Conservation (phyloP, 1,140 invertebrate genomes). For the Cydia pomonella region DNA sequence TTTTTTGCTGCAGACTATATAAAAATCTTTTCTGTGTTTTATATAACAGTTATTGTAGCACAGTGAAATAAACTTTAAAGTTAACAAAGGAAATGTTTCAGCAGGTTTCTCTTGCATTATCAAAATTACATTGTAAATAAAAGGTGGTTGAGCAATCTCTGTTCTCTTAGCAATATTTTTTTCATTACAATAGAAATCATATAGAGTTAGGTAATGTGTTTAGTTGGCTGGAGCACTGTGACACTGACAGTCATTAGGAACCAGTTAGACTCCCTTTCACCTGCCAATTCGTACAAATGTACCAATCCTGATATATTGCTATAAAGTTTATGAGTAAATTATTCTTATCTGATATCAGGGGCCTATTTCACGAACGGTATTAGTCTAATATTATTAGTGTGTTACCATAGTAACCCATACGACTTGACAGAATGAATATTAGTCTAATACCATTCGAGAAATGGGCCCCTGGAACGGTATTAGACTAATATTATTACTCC, state of each 20-base stretch:
- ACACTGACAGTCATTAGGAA: constrained; percentile 26
- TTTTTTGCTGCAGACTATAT: not conserved
- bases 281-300: constrained; percentile 15
- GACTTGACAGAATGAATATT: no score
- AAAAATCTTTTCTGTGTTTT: not conserved
- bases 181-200: constrained; percentile 16
- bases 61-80: not conserved
- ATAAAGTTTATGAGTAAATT: not conserved
- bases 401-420: no score
- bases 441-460: no score
- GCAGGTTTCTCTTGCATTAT: not conserved
- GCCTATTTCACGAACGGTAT: no score
- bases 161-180: constrained; percentile 4
- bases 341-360: no score
- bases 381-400: no score
- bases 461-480: no score
- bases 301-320: not conserved
- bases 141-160: not conserved
- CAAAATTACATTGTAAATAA: constrained; percentile 14
- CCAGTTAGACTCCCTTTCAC: constrained; percentile 29
- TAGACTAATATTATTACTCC: no score
- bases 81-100: not conserved
- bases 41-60: not conserved
- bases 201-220: constrained; percentile 24
- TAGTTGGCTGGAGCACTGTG: not conserved